Base-by-base conservation (phyloP, 2,888 invertebrate genomes). In the Drosophila neoperkinsi region DNA sequence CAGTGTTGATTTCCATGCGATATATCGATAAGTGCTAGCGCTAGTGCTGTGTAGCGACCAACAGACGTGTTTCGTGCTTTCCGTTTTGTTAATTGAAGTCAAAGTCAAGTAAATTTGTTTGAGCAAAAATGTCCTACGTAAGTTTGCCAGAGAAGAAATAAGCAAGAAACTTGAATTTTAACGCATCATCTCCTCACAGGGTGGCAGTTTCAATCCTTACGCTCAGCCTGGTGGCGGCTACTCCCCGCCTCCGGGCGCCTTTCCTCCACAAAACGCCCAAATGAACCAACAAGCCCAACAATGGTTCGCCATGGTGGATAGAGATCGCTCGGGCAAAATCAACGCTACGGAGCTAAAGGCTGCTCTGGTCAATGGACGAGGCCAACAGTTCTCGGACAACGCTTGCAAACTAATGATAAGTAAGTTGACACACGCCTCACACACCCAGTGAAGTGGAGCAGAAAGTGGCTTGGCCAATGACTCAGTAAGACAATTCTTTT, bases 341-440 rank as follows among this genome's bases (percentile, higher is more conserved):
- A 95, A 96, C 61, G 95, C 96, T 11, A 75, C 91, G 13, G 98
- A 98, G 93, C 94, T 98, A 25, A 96, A 96, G 92, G 94, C 95
- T 10, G 98, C 98, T 1, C 94, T 98, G 49, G 95, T 97, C 28
- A 98, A 97, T 93, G 97, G 96, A 28, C 96, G 97, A 93, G 98
- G 98, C 18, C 95, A 96, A 82, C 84, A 92, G 46, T 93, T 92
- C 60, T 97, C 97, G 5, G 96, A 97, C 83, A 95, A 95, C 70
- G 96, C 97, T 11, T 98, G 98, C 92, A 95, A 95, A 82, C 94
- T 98, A 34, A 98, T 98, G 98, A 97, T 98, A 82, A 92, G 93
- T 93, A 91, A 88, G 91, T 88, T 11, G 11, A 13, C 25, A 16
- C 16, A 46, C 4, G 13, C 21, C 21, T 13, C 21, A 21, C 21